Base-by-base conservation (phyloP, 2,888 invertebrate species). In the Drosophila greeni region DNA sequence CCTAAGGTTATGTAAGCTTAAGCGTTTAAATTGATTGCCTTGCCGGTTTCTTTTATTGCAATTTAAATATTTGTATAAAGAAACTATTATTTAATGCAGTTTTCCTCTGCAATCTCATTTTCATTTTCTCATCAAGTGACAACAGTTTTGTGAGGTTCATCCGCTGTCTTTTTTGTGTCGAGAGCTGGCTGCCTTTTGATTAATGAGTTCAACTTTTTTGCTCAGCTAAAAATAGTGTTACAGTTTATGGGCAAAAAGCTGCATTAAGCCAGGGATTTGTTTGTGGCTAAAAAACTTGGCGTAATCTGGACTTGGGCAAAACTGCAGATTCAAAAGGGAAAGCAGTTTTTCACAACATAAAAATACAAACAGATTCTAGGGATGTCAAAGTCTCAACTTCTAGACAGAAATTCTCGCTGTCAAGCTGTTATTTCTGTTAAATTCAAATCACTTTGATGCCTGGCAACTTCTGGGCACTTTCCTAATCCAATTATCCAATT, bases 401-500 rank as follows among this genome's bases (percentile, higher is more conserved):
- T 40, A 2, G 7, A 18, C 29, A 31, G 3, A 53, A 31, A 31
- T 40, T 18, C 11, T 39, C 3, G n/a, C n/a, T 14, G 3, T 4
- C n/a, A 12, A 14, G 5, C 12, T 34, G 11, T 5, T 36, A 5
- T 34, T 14, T 26, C 9, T 7, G 1, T 37, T 59, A 39, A 18
- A 61, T 62, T 45, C 20, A 60, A 18, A 31, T 62, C 8, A 23
- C 33, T 48, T 40, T 40, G 14, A 47, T 43, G 39, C 16, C 33
- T 2, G 26, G 9, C 20, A n/a, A 33, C 16, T 20, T 62, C n/a
- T 16, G 11, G 12, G 3, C 5, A 16, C n/a, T 20, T 42, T 43
- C 14, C 42, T 66, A 72, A 80, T 71, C 52, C 65, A 72, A 77
- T 77, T 77, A 80, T 67, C 24, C 34, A n/a, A n/a, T n/a, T n/a